Evolutionary conservation across 1,140 invertebrate genomes (phyloP).

Genomic region (Philotrypesis tridentata): DNA sequence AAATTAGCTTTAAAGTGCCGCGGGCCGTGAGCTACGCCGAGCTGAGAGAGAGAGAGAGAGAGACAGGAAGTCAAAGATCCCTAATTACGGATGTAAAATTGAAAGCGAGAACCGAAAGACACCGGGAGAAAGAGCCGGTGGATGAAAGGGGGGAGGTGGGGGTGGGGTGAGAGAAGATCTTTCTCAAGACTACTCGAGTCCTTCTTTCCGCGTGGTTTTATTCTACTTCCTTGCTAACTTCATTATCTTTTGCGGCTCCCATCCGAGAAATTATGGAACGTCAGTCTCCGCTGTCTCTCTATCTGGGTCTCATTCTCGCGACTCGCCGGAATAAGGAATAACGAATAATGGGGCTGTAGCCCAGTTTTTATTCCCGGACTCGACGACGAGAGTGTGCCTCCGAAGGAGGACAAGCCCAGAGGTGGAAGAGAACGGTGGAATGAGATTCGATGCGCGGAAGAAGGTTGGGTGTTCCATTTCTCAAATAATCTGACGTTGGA

Average conservation of each 20-base stretch:
- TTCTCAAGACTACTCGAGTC: slow-evolving; percentile 3
- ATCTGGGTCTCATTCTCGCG: too few species aligned
- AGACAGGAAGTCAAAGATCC: slow-evolving; percentile 35
- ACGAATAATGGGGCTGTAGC: not conserved
- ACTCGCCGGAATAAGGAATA: too few species aligned
- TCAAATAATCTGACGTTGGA: too few species aligned
- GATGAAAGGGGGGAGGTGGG: too few species aligned
- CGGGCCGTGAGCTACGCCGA: not conserved
- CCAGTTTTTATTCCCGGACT: not conserved
- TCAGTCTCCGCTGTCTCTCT: not conserved
- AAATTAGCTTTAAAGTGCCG: slow-evolving; percentile 36
- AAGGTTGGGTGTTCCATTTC: too few species aligned
- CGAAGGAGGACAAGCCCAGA: not conserved
- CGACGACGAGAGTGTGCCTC: not conserved
- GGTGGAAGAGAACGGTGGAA: too few species aligned
- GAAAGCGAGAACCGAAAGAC: slow-evolving; percentile 26
- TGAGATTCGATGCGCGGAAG: too few species aligned
- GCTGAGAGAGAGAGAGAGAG: not conserved
- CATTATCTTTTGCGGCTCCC: slow-evolving; percentile 15
- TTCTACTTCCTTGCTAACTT: slow-evolving; percentile 12
- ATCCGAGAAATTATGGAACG: slow-evolving; percentile 16
- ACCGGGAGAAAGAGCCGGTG: too few species aligned
- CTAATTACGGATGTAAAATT: slow-evolving; percentile 45
- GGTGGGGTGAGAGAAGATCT: not conserved
- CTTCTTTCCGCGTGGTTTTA: not conserved